These are phyloP conservation scores for Lepilemur ruficaudatus DNA, from an alignment of 2,797 vertebrate genomes.

Conservation along the genomic window DNA sequence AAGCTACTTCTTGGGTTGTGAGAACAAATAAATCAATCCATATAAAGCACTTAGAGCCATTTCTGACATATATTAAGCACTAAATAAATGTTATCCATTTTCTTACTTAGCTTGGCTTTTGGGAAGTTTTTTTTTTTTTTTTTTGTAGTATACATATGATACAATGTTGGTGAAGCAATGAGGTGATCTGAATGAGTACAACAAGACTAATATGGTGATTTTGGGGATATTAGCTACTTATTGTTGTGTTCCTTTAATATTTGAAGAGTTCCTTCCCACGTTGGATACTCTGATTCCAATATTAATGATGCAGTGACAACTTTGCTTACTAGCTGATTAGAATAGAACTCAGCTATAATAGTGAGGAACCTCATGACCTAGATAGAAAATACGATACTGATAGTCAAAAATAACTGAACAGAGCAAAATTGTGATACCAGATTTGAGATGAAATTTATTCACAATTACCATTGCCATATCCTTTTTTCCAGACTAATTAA, in stretches of 20 bases:
- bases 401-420: neutral
- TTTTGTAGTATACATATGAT: neutral
- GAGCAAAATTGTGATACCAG: neutral
- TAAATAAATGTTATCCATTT: neutral
- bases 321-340: neutral
- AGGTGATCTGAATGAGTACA: neutral
- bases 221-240: neutral
- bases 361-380: neutral
- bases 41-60: neutral
- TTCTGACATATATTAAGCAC: neutral
- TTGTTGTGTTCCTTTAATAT: neutral
- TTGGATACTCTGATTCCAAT: neutral
- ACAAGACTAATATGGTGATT: neutral
- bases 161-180: neutral
- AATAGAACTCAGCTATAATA: neutral
- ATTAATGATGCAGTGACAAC: neutral
- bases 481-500: neutral
- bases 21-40: neutral
- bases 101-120: conserved; percentile 19
- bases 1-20: neutral
- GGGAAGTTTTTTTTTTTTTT: neutral
- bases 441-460: neutral
- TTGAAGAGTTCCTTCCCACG: neutral
- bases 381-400: neutral
- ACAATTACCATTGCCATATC: neutral